Base-by-base conservation (phyloP, 2,113 vertebrate genomes). In the Dicaeum eximium region DNA sequence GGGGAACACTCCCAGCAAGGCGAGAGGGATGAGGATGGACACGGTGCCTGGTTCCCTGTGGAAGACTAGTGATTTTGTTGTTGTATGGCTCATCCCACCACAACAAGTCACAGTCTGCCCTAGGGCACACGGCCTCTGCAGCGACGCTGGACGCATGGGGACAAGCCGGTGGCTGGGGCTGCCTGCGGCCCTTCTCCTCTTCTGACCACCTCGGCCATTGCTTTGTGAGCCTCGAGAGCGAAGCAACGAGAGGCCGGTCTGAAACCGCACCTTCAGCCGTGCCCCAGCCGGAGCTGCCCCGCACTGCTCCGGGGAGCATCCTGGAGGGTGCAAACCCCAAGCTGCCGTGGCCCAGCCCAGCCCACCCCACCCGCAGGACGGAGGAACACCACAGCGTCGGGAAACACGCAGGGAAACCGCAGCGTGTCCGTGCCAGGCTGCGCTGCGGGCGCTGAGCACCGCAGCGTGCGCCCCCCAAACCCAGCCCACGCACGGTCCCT, bases 21-120 rank as follows among this genome's bases (percentile, higher is more conserved):
- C 35, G 22, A 2, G 3, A 2, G 8, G 77, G 62, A 53, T 3
- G 1, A 86, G 77, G 65, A 78, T 0, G 2, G 54, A 66, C 4
- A 0, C 0, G 0, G 50, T 71, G 97, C 96, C 97, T 69, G 28
- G 80, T 93, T 96, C 98, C 95, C 45, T 97, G 62, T 98, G 98
- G 98, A 98, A 98, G 98, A 98, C 98, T 98, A 98, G 98, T 98
- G 98, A 98, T 98, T 98, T 98, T 98, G 98, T 98, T 98, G 98
- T 98, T 98, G 97, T 98, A 84, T 97, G 91, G 45, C 88, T 78
- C 85, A 96, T 95, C 69, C 70, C 92, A 97, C 95, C 98, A 98
- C 98, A 98, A 98, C 98, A 98, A 98, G 97, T 98, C 98, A 97
- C 98, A 98, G 98, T 98, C 98, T 98, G 92, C 98, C 98, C 57